Evolutionary conservation across 2,888 invertebrate genomes (phyloP).

Genomic region (Patella depressa): DNA sequence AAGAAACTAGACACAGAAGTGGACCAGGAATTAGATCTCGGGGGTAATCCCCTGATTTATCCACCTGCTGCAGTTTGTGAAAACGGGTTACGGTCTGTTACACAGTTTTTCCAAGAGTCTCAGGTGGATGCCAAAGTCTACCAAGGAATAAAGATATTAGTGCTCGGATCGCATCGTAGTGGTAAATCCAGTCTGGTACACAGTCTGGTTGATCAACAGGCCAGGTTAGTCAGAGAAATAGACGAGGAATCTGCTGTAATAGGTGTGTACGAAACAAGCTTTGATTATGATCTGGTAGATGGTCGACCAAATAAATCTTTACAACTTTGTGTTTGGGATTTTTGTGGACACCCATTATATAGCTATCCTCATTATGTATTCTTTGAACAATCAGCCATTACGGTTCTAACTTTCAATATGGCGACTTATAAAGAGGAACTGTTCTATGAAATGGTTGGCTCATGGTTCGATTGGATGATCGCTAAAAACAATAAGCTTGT

Average conservation of each 20-base stretch:
- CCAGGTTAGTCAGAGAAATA: conserved; percentile 58
- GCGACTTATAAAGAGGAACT: conserved; percentile 53
- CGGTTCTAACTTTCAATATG: conserved; percentile 66
- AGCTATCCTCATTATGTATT: conserved; percentile 61
- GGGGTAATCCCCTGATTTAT: conserved; percentile 63
- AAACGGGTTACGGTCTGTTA: conserved; percentile 63
- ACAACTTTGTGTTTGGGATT: conserved; percentile 64
- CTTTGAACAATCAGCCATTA: conserved; percentile 63
- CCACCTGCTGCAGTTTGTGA: conserved; percentile 67
- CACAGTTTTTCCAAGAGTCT: conserved; percentile 65
- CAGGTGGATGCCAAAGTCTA: conserved; percentile 58
- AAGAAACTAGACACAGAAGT: conserved; percentile 60
- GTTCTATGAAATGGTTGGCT: conserved; percentile 62
- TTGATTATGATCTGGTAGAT: conserved; percentile 44
- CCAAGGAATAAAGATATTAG: conserved; percentile 58
- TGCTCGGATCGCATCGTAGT: conserved; percentile 54
- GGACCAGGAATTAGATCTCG: conserved; percentile 55
- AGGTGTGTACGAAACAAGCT: conserved; percentile 59
- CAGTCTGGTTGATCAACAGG: conserved; percentile 65
- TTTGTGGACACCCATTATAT: conserved; percentile 65
- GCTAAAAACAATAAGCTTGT: conserved; percentile 63
- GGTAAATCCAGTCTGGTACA: conserved; percentile 66
- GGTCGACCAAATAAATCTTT: conserved; percentile 40
- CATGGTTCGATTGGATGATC: conserved; percentile 69
- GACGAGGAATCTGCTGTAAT: conserved; percentile 60